Conservation (phyloP, 2,888 invertebrate genomes). For the Ptychoptera albimana region DNA sequence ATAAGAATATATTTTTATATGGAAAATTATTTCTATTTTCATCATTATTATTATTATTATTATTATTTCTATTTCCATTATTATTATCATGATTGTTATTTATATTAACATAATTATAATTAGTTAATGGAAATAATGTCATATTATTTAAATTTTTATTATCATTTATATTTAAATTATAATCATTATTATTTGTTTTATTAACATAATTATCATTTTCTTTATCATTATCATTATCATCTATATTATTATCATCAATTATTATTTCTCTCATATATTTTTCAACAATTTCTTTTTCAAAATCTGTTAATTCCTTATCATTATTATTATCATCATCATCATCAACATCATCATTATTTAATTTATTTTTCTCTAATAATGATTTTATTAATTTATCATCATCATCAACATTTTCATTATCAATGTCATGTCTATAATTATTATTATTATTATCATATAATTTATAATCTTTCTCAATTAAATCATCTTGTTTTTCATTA, state of each 20-base stretch:
- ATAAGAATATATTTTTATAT: neutral
- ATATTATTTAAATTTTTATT: no score
- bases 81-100: no score
- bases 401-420: neutral
- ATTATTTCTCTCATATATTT: conserved; percentile 11
- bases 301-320: conserved; percentile 11
- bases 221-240: neutral
- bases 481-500: conserved; percentile 11
- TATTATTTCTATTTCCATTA: no score
- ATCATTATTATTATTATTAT: no score
- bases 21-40: neutral
- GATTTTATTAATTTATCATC: no score
- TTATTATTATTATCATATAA: conserved; percentile 4
- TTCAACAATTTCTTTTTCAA: conserved; percentile 11
- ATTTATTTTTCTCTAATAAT: neutral
- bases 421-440: conserved; percentile 2
- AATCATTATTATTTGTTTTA: neutral
- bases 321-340: conserved; percentile 6
- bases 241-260: neutral
- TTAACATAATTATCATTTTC: neutral
- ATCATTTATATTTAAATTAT: no score
- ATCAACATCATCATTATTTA: neutral
- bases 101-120: no score
- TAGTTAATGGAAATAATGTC: no score
- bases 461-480: conserved; percentile 10